Base-by-base conservation (phyloP, 2,888 invertebrate genomes). In the Ethmia dodecea region DNA sequence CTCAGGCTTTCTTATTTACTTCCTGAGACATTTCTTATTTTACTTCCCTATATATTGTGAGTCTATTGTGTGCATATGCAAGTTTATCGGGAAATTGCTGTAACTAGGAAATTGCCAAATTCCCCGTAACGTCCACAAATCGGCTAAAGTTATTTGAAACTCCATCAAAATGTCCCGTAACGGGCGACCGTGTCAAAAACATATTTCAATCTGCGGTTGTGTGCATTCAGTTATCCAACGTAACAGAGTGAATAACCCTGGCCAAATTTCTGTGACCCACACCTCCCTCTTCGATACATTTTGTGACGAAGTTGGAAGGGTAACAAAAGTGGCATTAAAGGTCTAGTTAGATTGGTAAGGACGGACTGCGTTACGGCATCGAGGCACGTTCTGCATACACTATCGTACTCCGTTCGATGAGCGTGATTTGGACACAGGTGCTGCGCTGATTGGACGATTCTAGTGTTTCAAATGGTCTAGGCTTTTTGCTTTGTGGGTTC, bases 351-450 rank as follows among this genome's bases (percentile, higher is more conserved):
- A 8, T 13, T 44, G 40, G 42, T 42, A 30, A 33, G 29, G 28
- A 31, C 36, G 33, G 27, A 43, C 37, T 38, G 41, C 25, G 38
- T 37, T 41, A 45, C 33, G 43, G 40, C 13, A 35, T 26, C 10
- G 26, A 31, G 20, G 48, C 55, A 55, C 55, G 54, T 55, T 49
- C 50, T 11, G 45, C 45, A 49, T 32, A 53, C 49, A 47, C 13
- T 32, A 30, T 37, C 34, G 31, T 33, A 32, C 36, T 31, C 29
- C 29, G 33, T 40, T 38, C 39, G 45, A 48, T 50, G 49, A 51
- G 49, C 45, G 46, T 39, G 36, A 46, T 47, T 48, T 31, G 29
- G 22, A 37, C 26, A 20, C 25, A 34, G 28, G 34, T 31, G 24
- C 18, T n/a, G 22, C 25, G 13, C 24, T 34, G 38, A 34, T 28